phyloP scores from a whole-genome alignment of 2,888 invertebrate species.

The Trissoscelio sp. region DNA sequence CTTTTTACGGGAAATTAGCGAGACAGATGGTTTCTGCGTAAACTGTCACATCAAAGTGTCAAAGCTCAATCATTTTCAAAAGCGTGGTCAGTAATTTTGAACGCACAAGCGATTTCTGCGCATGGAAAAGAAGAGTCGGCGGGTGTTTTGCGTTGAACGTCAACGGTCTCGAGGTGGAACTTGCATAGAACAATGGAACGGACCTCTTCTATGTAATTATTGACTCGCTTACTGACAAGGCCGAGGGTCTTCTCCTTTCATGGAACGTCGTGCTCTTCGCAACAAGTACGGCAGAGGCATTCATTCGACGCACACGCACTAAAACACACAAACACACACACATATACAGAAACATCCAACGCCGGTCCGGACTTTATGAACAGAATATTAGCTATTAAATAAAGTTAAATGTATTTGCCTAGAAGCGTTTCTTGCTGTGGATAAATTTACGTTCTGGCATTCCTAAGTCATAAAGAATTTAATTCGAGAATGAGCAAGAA shows the following conservation, averaged over 20 bases:
- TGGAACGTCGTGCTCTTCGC: conserved; percentile 52
- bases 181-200: conserved; percentile 76
- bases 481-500: conserved; percentile 50
- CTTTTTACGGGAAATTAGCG: background rate
- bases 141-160: conserved; percentile 70
- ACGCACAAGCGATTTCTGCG: conserved; percentile 23
- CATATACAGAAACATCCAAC: background rate
- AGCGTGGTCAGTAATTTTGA: conserved; percentile 9
- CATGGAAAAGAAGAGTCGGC: conserved; percentile 48
- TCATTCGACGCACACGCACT: conserved; percentile 28
- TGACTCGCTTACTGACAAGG: conserved; percentile 73
- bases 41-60: background rate
- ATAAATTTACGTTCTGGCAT: conserved; percentile 42
- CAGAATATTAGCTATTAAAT: conserved; percentile 60
- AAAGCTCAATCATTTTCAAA: background rate
- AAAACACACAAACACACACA: background rate
- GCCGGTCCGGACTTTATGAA: conserved; percentile 35
- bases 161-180: conserved; percentile 69
- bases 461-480: conserved; percentile 52
- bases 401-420: conserved; percentile 55
- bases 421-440: conserved; percentile 25
- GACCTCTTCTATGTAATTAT: conserved; percentile 78
- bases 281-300: conserved; percentile 51
- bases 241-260: conserved; percentile 71
- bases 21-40: background rate